Evolutionary conservation across 2,797 vertebrate species (phyloP), one percentile per base, ranked within the genome.

Genomic region (Sebastes cheni): DNA sequence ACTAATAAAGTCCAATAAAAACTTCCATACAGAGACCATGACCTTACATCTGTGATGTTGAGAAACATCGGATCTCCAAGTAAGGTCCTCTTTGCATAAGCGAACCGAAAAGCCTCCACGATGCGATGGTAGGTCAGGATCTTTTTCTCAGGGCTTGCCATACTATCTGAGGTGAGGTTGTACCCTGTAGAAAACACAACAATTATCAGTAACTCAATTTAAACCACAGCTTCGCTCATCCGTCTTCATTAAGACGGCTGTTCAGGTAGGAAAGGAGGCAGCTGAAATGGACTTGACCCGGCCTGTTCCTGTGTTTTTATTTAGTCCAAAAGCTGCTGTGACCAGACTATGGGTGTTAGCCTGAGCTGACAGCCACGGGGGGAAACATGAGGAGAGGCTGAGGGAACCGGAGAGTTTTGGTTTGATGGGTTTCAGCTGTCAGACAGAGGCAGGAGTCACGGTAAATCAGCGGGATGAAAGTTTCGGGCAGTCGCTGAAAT

Each of bases 41-140:
- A 27, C 7, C 87, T 90, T 92, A 99, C 99, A 89, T 95, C 91
- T 27, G 95, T 93, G 54, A 99, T 90, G 89, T 96, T 89, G 61
- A 97, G 94, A 90, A 96, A 99, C 0, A 56, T 78, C 0, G 89
- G 96, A 89, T 99, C 99, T 81, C 97, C 98, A 18, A 99, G 93
- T 55, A 96, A 62, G 16, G 96, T 98, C 91, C 98, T 97, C 94
- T 99, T 99, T 72, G 98, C 98, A 0, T 97, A 99, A 32, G 97
- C 97, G 8, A 99, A 99, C 9, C 97, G 97, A 89, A 97, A 99
- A 3, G 98, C 96, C 89, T 99, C 99, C 66, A 97, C 79, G 0
- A 99, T 97, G 68, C 97, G 97, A 80, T 99, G 98, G 92, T 97
- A 98, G 0, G 98, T 99, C 39, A 98, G 92, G 52, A 96, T 94